Evolutionary conservation across 2,888 invertebrate genomes (phyloP).

Genomic region (Asteroscopus sphinx): DNA sequence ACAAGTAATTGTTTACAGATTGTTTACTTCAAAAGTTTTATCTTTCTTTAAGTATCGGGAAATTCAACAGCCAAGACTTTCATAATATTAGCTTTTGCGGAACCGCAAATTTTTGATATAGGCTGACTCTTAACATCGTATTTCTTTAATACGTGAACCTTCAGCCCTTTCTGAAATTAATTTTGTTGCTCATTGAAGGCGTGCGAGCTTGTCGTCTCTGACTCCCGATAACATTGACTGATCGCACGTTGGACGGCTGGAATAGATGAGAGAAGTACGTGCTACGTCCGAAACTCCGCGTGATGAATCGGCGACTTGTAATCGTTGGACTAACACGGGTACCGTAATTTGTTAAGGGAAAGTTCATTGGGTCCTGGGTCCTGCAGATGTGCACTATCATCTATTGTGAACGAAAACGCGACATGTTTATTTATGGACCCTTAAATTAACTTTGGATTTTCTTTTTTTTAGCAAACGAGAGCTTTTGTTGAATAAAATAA

Average conservation of each 20-base stretch:
- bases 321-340: slow-evolving; percentile 85
- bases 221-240: slow-evolving; percentile 84
- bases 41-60: slow-evolving; percentile 12
- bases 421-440: slow-evolving; percentile 60
- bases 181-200: slow-evolving; percentile 78
- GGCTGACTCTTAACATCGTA: slow-evolving; percentile 13
- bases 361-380: slow-evolving; percentile 67
- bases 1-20: slow-evolving; percentile 69
- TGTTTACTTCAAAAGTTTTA: slow-evolving; percentile 61
- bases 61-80: slow-evolving; percentile 14
- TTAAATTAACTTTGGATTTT: slow-evolving; percentile 51
- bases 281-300: slow-evolving; percentile 75
- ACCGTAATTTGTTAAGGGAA: slow-evolving; percentile 80
- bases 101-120: slow-evolving; percentile 16
- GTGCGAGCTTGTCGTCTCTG: slow-evolving; percentile 65
- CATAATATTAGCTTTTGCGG: slow-evolving; percentile 2
- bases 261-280: slow-evolving; percentile 86
- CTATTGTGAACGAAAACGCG: slow-evolving; percentile 70
- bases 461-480: slow-evolving; percentile 15
- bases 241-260: slow-evolving; percentile 78
- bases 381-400: slow-evolving; percentile 80
- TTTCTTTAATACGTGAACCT: slow-evolving; percentile 51
- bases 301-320: slow-evolving; percentile 87
- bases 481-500: slow-evolving; percentile 30
- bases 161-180: slow-evolving; percentile 70